These are phyloP conservation scores for Mastomys natalensis DNA, from an alignment of 2,113 vertebrate species.

Conservation along the genomic window DNA sequence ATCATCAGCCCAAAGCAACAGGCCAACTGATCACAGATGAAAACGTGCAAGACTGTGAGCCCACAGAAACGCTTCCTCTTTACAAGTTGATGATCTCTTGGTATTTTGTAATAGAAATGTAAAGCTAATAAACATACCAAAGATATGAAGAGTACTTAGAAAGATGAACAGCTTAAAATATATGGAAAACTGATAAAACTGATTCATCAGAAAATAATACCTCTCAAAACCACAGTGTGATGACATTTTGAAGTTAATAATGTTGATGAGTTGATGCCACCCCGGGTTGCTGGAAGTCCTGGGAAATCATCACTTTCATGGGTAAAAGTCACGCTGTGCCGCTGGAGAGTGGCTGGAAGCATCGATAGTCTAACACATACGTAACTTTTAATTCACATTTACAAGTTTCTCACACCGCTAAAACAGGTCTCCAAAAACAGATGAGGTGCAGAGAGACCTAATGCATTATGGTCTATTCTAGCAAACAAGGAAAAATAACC, in stretches of 20 bases:
- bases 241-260: neutral
- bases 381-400: neutral
- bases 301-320: neutral
- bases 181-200: neutral
- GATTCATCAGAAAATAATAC: neutral
- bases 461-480: neutral
- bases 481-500: neutral
- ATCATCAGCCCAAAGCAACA: neutral
- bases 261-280: neutral
- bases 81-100: neutral
- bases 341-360: neutral
- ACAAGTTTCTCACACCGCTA: neutral
- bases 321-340: neutral
- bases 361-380: neutral
- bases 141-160: neutral
- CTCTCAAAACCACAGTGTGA: fast-evolving
- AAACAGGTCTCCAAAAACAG: neutral
- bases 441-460: neutral
- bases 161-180: neutral
- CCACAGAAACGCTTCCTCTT: neutral
- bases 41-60: neutral
- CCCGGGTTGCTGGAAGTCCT: fast-evolving
- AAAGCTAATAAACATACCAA: neutral
- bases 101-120: neutral
- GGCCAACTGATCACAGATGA: neutral